A percentile compares a stretch with the other conserved stretches of the same genome.
phyloP scores from a whole-genome alignment of 2,113 vertebrate genomes.

The Chaenogobius annularis region DNA sequence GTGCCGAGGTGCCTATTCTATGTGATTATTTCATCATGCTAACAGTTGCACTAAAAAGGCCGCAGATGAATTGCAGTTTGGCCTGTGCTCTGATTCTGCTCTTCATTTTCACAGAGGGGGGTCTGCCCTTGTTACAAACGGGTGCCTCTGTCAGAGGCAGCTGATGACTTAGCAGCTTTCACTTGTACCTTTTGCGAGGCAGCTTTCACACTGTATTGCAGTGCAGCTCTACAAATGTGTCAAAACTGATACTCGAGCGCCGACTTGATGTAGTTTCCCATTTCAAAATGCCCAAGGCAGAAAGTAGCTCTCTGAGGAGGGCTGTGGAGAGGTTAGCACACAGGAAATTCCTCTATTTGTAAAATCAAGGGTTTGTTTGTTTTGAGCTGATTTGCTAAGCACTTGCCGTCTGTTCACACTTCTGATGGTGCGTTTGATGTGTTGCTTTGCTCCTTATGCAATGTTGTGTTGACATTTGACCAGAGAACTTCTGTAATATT shows the following conservation, averaged over 20 bases:
- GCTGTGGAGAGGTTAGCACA: slow-evolving; percentile 45
- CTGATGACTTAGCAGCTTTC: slow-evolving; percentile 50
- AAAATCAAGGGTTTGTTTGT: slow-evolving; percentile 67
- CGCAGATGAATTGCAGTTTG: slow-evolving; percentile 52
- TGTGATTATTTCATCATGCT: slow-evolving; percentile 61
- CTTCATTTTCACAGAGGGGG: slow-evolving; percentile 64
- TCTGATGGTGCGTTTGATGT: slow-evolving; percentile 58
- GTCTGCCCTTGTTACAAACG: slow-evolving; percentile 46
- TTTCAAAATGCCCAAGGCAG: slow-evolving; percentile 36
- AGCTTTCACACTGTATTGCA: slow-evolving; percentile 14
- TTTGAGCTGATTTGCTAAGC: slow-evolving; percentile 59
- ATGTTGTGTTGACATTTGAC: slow-evolving; percentile 73
- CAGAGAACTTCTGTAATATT: slow-evolving; percentile 71
- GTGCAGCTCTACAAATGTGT: slow-evolving; percentile 12
- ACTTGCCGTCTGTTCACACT: slow-evolving; percentile 62
- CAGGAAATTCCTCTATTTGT: slow-evolving; percentile 68
- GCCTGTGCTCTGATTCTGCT: slow-evolving; percentile 52
- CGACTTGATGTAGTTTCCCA: slow-evolving; percentile 8
- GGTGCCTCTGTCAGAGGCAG: slow-evolving; percentile 33
- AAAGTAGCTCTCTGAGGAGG: slow-evolving; percentile 27
- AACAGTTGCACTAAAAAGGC: slow-evolving; percentile 31
- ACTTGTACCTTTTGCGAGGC: slow-evolving; percentile 15
- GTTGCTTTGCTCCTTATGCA: slow-evolving; percentile 59
- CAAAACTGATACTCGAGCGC: slow-evolving; percentile 12
- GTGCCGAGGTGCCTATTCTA: slow-evolving; percentile 45